Evolutionary conservation across 1,140 invertebrate genomes (phyloP).

Genomic region (Brachionus calyciflorus): DNA sequence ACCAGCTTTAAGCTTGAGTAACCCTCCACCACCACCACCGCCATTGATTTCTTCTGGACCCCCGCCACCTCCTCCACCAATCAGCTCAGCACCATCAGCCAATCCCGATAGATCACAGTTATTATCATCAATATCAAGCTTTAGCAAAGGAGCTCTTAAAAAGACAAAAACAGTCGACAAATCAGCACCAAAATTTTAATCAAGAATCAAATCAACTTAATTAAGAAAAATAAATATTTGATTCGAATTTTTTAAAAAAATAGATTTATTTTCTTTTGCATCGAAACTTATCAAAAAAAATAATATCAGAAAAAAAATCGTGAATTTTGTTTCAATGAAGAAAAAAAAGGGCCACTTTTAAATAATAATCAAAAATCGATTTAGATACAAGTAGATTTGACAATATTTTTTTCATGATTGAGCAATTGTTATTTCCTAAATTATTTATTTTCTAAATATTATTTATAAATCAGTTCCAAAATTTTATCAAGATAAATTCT

Average conservation of each 20-base stretch:
- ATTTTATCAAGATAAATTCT: too few species aligned
- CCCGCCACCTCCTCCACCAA: slow-evolving; percentile 49
- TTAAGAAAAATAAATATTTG: neutral
- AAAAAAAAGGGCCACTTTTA: too few species aligned
- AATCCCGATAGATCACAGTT: slow-evolving; percentile 51
- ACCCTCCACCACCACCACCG: neutral
- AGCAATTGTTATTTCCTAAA: too few species aligned
- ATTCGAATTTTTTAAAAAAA: neutral
- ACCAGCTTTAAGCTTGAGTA: slow-evolving; percentile 48
- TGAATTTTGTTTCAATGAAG: too few species aligned
- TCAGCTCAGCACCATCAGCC: neutral
- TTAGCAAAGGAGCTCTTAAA: slow-evolving; percentile 54
- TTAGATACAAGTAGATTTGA: too few species aligned
- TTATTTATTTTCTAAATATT: too few species aligned
- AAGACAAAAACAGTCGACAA: slow-evolving; percentile 55
- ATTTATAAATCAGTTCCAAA: too few species aligned
- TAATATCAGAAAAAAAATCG: too few species aligned
- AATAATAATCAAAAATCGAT: too few species aligned
- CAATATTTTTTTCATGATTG: too few species aligned
- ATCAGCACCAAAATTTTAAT: slow-evolving; percentile 54
- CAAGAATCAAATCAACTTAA: neutral
- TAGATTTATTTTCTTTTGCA: too few species aligned
- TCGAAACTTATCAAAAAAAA: too few species aligned
- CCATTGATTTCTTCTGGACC: slow-evolving; percentile 48
- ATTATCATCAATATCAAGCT: slow-evolving; percentile 55